Conservation (phyloP, 2,113 vertebrate genomes). For the Oceanites oceanicus region DNA sequence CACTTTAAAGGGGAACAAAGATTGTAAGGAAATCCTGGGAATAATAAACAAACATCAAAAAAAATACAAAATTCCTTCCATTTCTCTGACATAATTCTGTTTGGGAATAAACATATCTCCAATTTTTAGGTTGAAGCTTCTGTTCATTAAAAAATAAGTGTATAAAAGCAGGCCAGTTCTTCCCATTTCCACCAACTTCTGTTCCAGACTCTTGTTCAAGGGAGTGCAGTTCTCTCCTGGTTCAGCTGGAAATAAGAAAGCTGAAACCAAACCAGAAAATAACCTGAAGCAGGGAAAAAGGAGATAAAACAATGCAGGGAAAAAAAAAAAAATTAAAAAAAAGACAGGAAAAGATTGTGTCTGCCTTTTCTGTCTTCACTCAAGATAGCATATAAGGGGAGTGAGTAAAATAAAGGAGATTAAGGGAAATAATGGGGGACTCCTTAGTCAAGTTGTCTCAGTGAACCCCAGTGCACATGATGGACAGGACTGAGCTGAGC, state of each 20-base stretch:
- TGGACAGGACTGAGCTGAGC: neutral
- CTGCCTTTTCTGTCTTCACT: neutral
- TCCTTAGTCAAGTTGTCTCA: neutral
- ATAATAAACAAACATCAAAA: neutral
- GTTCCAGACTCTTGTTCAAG: neutral
- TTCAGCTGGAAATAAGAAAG: neutral
- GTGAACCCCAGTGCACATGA: fast-evolving
- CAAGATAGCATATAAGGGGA: neutral
- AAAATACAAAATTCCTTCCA: neutral
- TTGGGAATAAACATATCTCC: neutral
- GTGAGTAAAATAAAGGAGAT: neutral
- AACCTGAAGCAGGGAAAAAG: neutral
- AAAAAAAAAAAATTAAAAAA: neutral
- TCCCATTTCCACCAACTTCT: neutral
- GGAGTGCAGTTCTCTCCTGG: neutral
- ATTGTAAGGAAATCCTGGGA: neutral
- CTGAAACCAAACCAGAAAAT: neutral
- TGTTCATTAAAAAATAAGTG: neutral
- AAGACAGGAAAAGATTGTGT: neutral
- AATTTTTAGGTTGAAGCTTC: neutral
- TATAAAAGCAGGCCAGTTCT: neutral
- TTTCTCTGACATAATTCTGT: neutral
- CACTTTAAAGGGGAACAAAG: neutral
- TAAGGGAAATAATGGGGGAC: neutral
- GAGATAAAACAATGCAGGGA: neutral